Evolutionary conservation across 2,888 invertebrate genomes (phyloP), one percentile per base, ranked within the genome.

Genomic region (Drosophila suboccidentalis): DNA sequence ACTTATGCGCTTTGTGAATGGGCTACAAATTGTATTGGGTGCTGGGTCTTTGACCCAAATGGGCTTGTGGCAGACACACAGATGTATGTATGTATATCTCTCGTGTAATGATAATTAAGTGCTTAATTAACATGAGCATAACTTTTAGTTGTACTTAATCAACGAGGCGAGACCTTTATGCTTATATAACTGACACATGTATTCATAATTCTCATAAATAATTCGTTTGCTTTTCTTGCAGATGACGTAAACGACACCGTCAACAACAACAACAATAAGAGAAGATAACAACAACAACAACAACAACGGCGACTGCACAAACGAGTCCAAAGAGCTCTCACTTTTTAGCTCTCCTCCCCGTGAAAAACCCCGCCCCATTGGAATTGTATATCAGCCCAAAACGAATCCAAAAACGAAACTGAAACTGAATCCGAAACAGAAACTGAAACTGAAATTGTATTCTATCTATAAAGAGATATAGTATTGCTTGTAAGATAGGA

Each of bases 161-260:
- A 77, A 51, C 77, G 77, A 66, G 63, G 51, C 77, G 74, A 70
- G 76, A 76, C 76, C 76, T 71, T 67, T 64, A 49, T 53, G 50
- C 36, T 41, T 60, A 38, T 50, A 60, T 58, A 49, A 60, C 17
- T 44, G 58, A 50, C 43, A 71, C 53, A 51, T 49, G 22, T 57
- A 50, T 65, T 65, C 65, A 73, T 66, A 78, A 71, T 74, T 72
- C 78, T 76, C 73, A 84, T 76, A 61, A 60, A 65, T 67, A 54
- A 62, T 50, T 60, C 54, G 22, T 34, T 49, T 62, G 22, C 55
- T 68, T 65, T 57, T 73, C 63, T 81, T 82, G 62, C 75, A 84
- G 84, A 84, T 86, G 84, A 82, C 80, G 82, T 85, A 86, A 86
- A 80, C 76, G 50, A 70, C 65, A 74, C 59, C 55, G 36, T 32